A percentile compares a stretch with the other conserved stretches of the same genome.
Evolutionary conservation across 2,888 invertebrate genomes (phyloP).

Genomic region (Melanotus villosus): DNA sequence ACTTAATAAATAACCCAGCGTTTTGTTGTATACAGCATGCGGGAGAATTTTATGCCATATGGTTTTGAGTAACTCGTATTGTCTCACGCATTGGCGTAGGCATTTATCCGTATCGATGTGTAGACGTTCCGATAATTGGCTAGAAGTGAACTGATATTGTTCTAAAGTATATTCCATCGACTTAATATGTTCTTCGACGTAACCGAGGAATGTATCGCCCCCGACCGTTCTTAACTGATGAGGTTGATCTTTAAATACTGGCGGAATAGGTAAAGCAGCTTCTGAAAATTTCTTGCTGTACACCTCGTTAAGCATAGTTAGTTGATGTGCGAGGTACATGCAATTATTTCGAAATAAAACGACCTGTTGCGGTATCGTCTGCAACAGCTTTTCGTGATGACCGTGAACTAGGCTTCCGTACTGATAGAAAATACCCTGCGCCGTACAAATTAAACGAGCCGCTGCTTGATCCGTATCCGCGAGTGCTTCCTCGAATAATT

Average conservation of each 20-base stretch:
- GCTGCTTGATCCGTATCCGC: constrained; percentile 75
- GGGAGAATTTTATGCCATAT: constrained; percentile 93
- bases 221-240: constrained; percentile 79
- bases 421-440: constrained; percentile 81
- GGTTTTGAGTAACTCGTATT: constrained; percentile 86
- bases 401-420: constrained; percentile 85
- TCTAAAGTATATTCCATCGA: constrained; percentile 83
- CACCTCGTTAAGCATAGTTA: constrained; percentile 77
- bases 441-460: constrained; percentile 78
- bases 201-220: constrained; percentile 78
- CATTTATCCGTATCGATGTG: constrained; percentile 78
- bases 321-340: constrained; percentile 85
- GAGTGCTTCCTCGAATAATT: constrained; percentile 78
- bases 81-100: constrained; percentile 87
- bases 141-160: constrained; percentile 75
- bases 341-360: constrained; percentile 94
- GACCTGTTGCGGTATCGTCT: constrained; percentile 90
- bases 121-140: constrained; percentile 71
- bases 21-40: constrained; percentile 80
- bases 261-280: constrained; percentile 66
- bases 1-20: constrained; percentile 72
- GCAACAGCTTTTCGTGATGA: constrained; percentile 84
- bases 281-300: constrained; percentile 77
- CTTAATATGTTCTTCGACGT: constrained; percentile 82
- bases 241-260: constrained; percentile 79